Base-by-base conservation (phyloP, 2,797 vertebrate species). In the Xyrichtys novacula region DNA sequence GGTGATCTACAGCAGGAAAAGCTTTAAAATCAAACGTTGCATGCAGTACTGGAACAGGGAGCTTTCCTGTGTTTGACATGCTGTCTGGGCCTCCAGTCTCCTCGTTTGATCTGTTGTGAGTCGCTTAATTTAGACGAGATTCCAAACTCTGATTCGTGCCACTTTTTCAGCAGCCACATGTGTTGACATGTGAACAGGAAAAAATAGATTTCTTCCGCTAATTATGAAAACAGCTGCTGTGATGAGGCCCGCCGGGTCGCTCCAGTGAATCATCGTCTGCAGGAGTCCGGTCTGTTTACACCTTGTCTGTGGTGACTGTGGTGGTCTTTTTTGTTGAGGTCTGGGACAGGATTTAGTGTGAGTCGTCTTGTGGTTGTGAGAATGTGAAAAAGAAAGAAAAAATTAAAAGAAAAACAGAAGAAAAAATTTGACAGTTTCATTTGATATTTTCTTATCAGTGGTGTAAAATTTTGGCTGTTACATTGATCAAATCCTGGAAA, bases 21-120 rank as follows among this genome's bases (percentile, higher is more conserved):
- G 34, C 77, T 72, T 54, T 11, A 40, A 22, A 67, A 67, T 50
- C 71, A 66, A 53, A 19, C 39, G 28, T 12, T 64, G 32, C 54
- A 59, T 70, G 65, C 59, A 55, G 65, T 70, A 64, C 67, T 79
- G 63, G 65, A 75, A 53, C 28, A 19, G 43, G 46, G 64, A 67
- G 63, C 54, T 59, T 80, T 84, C 66, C 64, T 82, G 62, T 77
- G 52, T 83, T 82, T 80, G 65, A 61, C 56, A 52, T 48, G 54
- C 36, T 28, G 49, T 65, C 72, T 80, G 65, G 59, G 38, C 67
- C 55, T 67, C 65, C 55, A 16, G 59, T 39, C 61, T 57, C 39
- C 31, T 47, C 1, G 15, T 77, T 77, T 74, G 71, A 80, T 85
- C 70, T 80, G 52, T 10, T 20, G 29, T 34, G 34, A 72, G 64